A percentile compares a stretch with the other conserved stretches of the same genome.
Evolutionary conservation across 1,140 invertebrate species (phyloP).

Genomic region (Augochlora pura): DNA sequence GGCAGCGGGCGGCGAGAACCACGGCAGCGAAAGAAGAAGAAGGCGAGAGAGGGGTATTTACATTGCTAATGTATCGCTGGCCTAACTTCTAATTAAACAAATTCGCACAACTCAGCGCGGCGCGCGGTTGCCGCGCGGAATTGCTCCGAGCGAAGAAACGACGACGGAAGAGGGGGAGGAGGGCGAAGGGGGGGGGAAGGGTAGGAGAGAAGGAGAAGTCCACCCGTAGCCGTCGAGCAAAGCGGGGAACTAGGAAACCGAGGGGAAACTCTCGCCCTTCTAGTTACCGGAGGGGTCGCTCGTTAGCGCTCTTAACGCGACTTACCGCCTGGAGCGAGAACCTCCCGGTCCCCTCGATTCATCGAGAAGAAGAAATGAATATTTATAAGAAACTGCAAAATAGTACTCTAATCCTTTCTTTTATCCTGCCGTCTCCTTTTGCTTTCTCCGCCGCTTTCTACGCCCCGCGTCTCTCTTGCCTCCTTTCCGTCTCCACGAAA

Average conservation of each 20-base stretch:
- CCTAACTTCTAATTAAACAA: conserved; percentile 81
- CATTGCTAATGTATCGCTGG: conserved; percentile 79
- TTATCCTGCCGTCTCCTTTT: neutral
- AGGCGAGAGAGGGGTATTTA: conserved; percentile 70
- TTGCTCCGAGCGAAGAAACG: conserved; percentile 58
- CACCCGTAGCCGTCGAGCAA: conserved; percentile 1
- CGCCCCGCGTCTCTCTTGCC: neutral
- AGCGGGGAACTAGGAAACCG: conserved; percentile 42
- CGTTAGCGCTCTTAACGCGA: conserved; percentile 79
- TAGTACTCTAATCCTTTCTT: conserved; percentile 64
- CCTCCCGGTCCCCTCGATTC: conserved; percentile 73
- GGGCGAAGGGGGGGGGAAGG: neutral
- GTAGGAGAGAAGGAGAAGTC: conserved; percentile 18
- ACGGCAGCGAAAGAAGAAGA: neutral
- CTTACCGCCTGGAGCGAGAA: conserved; percentile 77
- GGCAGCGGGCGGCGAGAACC: neutral
- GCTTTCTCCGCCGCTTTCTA: too few species aligned
- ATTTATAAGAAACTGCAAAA: conserved; percentile 80
- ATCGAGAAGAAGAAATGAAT: conserved; percentile 76
- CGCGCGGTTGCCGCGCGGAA: conserved; percentile 66
- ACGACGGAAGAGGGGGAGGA: neutral
- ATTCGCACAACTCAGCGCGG: conserved; percentile 77
- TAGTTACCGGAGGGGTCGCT: conserved; percentile 71
- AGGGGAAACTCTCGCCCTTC: conserved; percentile 53
- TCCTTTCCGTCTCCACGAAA: neutral